phyloP scores from a whole-genome alignment of 2,888 invertebrate species.

The Drosophila atripex region DNA sequence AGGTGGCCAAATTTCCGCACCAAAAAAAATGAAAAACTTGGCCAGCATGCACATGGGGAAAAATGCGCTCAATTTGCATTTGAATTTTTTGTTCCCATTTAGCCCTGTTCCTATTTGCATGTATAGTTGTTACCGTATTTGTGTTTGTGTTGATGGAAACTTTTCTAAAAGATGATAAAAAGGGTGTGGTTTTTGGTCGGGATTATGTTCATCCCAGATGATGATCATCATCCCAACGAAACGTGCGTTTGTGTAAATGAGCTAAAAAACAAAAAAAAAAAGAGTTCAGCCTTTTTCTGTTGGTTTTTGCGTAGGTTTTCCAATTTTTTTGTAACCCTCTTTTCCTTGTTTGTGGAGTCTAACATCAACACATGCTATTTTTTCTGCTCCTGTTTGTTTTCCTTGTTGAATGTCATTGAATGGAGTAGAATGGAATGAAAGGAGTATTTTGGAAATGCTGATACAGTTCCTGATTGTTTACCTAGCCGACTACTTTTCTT shows the following conservation, averaged over 20 bases:
- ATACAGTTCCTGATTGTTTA: conserved; percentile 33
- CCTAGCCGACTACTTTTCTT: conserved; percentile 15
- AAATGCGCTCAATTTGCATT: conserved; percentile 62
- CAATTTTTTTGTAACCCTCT: conserved; percentile 28
- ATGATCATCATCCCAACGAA: conserved; percentile 43
- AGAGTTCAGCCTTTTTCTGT: conserved; percentile 34
- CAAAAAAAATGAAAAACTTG: conserved; percentile 52
- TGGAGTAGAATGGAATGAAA: conserved; percentile 31
- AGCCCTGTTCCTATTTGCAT: conserved; percentile 30
- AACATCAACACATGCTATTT: conserved; percentile 62
- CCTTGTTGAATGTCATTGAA: conserved; percentile 50
- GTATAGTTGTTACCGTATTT: conserved; percentile 54
- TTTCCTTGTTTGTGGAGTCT: conserved; percentile 57
- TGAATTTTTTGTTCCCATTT: conserved; percentile 46
- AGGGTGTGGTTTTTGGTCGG: conserved; percentile 45
- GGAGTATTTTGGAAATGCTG: conserved; percentile 34
- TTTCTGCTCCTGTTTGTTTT: conserved; percentile 26
- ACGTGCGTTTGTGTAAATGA: conserved; percentile 64
- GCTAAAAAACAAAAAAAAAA: conserved; percentile 45
- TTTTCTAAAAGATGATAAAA: conserved; percentile 57
- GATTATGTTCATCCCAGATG: conserved; percentile 35
- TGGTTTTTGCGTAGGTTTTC: conserved; percentile 47
- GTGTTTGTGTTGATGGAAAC: conserved; percentile 68
- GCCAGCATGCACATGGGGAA: conserved; percentile 53
- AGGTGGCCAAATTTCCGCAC: conserved; percentile 43